Evolutionary conservation across 2,888 invertebrate species (phyloP).

Genomic region (Branchellion lobata): DNA sequence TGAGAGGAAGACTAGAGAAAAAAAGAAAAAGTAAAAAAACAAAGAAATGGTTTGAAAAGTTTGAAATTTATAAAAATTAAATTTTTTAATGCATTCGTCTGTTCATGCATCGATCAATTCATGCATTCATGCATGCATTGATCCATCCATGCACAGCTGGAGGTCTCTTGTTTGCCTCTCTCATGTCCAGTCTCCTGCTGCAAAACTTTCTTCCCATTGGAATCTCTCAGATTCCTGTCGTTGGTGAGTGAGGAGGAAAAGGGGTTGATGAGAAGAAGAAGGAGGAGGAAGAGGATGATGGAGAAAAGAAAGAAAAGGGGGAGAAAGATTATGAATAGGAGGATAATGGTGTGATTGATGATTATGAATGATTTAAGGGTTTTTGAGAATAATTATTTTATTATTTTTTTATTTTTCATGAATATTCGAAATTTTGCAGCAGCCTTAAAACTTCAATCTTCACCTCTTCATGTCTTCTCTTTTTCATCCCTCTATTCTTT

Average conservation of each 20-base stretch:
- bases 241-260: not conserved
- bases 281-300: not conserved
- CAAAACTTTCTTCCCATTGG: constrained; percentile 26
- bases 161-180: not conserved
- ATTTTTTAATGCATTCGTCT: too few relatives aligned
- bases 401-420: not conserved
- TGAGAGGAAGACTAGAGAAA: too few relatives aligned
- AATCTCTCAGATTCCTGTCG: not conserved
- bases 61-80: too few relatives aligned
- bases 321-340: not conserved
- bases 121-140: too few relatives aligned
- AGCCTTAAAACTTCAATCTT: not conserved
- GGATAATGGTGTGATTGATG: not conserved
- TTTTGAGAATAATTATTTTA: not conserved
- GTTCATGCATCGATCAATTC: too few relatives aligned
- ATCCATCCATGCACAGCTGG: constrained; percentile 8
- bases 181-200: constrained; percentile 8
- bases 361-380: not conserved
- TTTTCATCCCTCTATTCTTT: not conserved
- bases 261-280: not conserved
- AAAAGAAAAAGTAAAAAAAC: too few relatives aligned
- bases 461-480: not conserved
- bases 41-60: too few relatives aligned
- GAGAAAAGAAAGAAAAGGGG: not conserved
- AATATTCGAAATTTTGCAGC: too few relatives aligned